phyloP scores from a whole-genome alignment of 2,888 invertebrate genomes.

The Cataglyphis altisquamis region DNA sequence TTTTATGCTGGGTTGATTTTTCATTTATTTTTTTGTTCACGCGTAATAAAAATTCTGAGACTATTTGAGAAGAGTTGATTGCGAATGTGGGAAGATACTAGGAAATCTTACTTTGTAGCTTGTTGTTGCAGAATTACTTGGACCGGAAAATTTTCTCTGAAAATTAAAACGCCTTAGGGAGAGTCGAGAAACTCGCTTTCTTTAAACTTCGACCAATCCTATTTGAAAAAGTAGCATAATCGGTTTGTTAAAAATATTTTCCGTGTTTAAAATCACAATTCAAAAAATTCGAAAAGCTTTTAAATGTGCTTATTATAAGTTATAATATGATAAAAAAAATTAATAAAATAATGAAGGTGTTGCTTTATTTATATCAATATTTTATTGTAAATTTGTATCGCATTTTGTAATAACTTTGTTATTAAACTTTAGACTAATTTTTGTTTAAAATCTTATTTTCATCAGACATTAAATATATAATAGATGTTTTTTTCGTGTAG shows the following conservation, averaged over 20 bases:
- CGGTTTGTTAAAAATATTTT: slow-evolving; percentile 10
- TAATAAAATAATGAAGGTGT: not conserved
- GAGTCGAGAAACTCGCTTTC: slow-evolving; percentile 8
- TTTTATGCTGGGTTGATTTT: slow-evolving; percentile 31
- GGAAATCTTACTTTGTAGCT: slow-evolving; percentile 15
- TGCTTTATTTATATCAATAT: not conserved
- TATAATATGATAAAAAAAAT: not conserved
- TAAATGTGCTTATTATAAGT: slow-evolving; percentile 5
- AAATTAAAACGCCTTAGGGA: slow-evolving; percentile 36
- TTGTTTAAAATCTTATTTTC: not conserved
- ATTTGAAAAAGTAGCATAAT: not conserved
- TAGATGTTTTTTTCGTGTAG: not conserved
- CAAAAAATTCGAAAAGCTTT: not conserved
- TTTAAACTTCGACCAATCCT: not conserved
- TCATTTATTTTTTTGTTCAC: slow-evolving; percentile 35
- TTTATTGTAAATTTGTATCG: not conserved
- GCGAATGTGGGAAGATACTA: slow-evolving; percentile 32
- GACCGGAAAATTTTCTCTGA: slow-evolving; percentile 37
- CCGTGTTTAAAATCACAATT: not conserved
- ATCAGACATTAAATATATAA: not conserved
- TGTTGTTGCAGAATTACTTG: slow-evolving; percentile 42
- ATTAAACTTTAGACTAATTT: not conserved
- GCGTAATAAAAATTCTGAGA: slow-evolving; percentile 40
- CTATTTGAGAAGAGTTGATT: slow-evolving; percentile 38
- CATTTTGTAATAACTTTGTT: not conserved